Percentiles rank a stretch among this genome's conserved stretches.
Evolutionary conservation across 1,140 invertebrate genomes (phyloP).

Genomic region (Zaprionus inermis): DNA sequence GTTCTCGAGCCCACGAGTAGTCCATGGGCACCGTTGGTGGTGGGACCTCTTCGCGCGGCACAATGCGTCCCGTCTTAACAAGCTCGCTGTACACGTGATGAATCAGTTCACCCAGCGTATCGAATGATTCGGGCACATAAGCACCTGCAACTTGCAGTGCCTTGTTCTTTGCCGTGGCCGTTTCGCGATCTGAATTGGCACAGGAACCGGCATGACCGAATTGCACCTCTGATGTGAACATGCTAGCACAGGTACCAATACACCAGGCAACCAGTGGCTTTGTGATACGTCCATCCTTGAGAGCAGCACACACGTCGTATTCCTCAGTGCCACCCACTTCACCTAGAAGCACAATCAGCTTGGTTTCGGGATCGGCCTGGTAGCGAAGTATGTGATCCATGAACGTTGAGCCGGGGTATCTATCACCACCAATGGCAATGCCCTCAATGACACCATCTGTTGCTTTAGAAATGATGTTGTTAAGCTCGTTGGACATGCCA

Average conservation of each 20-base stretch:
- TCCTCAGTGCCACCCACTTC: constrained; percentile 99
- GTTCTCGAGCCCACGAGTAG: constrained; percentile 98
- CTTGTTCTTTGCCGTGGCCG: constrained; percentile 96
- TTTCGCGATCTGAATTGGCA: constrained; percentile 97
- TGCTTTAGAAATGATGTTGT: constrained; percentile 98
- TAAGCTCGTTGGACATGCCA: constrained; percentile 99
- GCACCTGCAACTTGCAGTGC: constrained; percentile 93
- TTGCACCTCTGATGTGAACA: constrained; percentile 99
- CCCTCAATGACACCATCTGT: constrained; percentile 99
- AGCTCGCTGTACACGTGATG: constrained; percentile 91
- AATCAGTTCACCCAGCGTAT: constrained; percentile 91
- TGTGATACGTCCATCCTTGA: constrained; percentile 92
- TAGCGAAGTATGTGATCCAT: constrained; percentile 98
- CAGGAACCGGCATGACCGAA: constrained; percentile 99
- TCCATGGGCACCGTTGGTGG: constrained; percentile 99
- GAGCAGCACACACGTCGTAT: constrained; percentile 97
- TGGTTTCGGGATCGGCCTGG: constrained; percentile 91
- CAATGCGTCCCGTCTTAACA: constrained; percentile 92
- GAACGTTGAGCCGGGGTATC: constrained; percentile 99
- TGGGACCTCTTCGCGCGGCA: constrained; percentile 95
- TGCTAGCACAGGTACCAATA: constrained; percentile 96
- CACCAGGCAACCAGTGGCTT: constrained; percentile 99
- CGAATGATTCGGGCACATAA: constrained; percentile 96
- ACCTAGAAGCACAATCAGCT: constrained; percentile 97
- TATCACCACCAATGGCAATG: constrained; percentile 99